Evolutionary conservation across 2,797 vertebrate genomes (phyloP), one percentile per base, ranked within the genome.

Genomic region (Dendrocincla tyrannina): DNA sequence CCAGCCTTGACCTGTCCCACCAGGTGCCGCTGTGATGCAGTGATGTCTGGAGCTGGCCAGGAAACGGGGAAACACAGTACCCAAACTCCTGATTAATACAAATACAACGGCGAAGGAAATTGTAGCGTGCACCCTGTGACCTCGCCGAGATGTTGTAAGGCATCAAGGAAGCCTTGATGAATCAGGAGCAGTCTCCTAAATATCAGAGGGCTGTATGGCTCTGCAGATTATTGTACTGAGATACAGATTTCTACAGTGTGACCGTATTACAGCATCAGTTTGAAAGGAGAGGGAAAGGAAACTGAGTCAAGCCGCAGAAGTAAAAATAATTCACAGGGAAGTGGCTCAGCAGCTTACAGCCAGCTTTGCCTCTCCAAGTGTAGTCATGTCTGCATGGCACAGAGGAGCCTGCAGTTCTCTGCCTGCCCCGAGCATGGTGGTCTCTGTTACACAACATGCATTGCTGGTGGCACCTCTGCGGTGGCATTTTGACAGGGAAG

Each of bases 71-170:
- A 30, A 7, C 28, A 1, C 73, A 8, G 33, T 49, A 72, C 62
- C 64, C 90, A 81, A 74, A 90, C 76, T 85, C 87, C 80, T 83
- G 95, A 91, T 94, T 91, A 67, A 92, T 96, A 88, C 78, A 58
- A 94, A 78, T 53, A 76, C 91, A 93, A 96, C 78, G 64, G 84
- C 35, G 3, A 81, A 93, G 95, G 91, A 96, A 95, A 95, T 96
- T 96, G 94, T 91, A 95, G 70, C 58, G 62, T 90, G 96, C 69
- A 18, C 93, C 84, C 95, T 97, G 92, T 94, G 95, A 95, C 95
- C 94, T 70, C n/a, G 20, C 64, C 88, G 49, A 89, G 82, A 87
- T 32, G 1, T 69, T 79, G 49, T 28, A 60, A 89, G 87, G 90
- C 85, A 69, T 85, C 73, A 53, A 85, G 85, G 88, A 92, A 81